Base-by-base conservation (phyloP, 2,113 vertebrate species). In the Myotis brandtii region DNA sequence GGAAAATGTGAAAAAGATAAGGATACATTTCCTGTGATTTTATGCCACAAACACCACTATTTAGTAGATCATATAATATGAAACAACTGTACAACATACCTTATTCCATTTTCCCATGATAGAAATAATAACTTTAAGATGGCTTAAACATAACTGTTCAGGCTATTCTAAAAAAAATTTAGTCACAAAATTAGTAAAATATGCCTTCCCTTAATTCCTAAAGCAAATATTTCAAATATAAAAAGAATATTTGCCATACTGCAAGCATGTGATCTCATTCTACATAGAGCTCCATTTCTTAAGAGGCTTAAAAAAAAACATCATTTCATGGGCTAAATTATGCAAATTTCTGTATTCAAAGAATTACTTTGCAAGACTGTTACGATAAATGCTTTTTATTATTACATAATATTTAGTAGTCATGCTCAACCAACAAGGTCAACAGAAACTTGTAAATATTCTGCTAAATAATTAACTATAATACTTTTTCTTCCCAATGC, bases 121-220 rank as follows among this genome's bases (percentile, higher is more conserved):
- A 96, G 87, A 96, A 96, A 25, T 96, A 97, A 97, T 95, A 98
- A 98, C 87, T 6, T 92, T 93, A 97, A 30, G 66, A 72, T 80
- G 21, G 77, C 56, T 97, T 96, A 95, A 97, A 97, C 98, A 98
- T 90, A 96, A 90, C 97, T 92, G 92, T 77, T 66, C 52, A 43
- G 93, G 73, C 97, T 96, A 93, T 83, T 96, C 73, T 89, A 94
- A 98, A 40, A 92, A 98, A 34, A 91, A 64, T 64, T 96, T 96
- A 90, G 94, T 96, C 67, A 88, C 93, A 96, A 93, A 98, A 95
- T 67, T 88, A 90, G 96, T 62, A 70, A 72, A 97, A 96, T 20
- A 1, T 50, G 40, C 76, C 69, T 85, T 79, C 75, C 43, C 0
- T 82, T 89, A 90, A 12, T 73, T 96, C 93, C 93, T 80, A 95